Evolutionary conservation across 1,140 invertebrate species (phyloP).

Genomic region (Sminthurinus signatus): DNA sequence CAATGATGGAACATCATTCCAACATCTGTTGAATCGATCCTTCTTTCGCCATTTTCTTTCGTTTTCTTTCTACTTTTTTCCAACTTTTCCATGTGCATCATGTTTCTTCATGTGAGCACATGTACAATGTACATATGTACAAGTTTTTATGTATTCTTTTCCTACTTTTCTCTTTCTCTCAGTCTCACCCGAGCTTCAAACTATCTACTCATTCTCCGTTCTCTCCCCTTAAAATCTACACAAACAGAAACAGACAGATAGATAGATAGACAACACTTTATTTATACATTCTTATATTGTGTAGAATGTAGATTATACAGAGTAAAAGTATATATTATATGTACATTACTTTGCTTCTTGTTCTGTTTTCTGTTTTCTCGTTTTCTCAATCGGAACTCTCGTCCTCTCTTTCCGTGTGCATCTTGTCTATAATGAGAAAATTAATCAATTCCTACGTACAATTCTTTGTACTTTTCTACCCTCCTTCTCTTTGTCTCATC

Average conservation of each 20-base stretch:
- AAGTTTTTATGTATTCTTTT: neutral
- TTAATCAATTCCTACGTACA: no score
- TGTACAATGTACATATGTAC: neutral
- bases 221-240: neutral
- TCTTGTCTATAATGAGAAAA: no score
- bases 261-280: no score
- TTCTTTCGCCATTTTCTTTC: conserved; percentile 36
- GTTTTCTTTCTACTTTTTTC: conserved; percentile 34
- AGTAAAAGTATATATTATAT: no score
- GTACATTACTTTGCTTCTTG: no score
- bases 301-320: no score
- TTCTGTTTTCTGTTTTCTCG: no score
- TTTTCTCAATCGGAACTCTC: no score
- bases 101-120: neutral
- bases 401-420: no score
- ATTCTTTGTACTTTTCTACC: no score
- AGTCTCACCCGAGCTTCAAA: conserved; percentile 7
- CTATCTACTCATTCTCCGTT: neutral
- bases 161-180: conserved; percentile 18
- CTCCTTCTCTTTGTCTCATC: no score
- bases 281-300: no score
- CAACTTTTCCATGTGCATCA: neutral
- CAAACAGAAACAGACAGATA: neutral
- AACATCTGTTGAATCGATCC: conserved; percentile 33
- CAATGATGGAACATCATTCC: conserved; percentile 40